Conservation (phyloP, 2,888 invertebrate species). For the Chalcosyrphus nemorum region DNA sequence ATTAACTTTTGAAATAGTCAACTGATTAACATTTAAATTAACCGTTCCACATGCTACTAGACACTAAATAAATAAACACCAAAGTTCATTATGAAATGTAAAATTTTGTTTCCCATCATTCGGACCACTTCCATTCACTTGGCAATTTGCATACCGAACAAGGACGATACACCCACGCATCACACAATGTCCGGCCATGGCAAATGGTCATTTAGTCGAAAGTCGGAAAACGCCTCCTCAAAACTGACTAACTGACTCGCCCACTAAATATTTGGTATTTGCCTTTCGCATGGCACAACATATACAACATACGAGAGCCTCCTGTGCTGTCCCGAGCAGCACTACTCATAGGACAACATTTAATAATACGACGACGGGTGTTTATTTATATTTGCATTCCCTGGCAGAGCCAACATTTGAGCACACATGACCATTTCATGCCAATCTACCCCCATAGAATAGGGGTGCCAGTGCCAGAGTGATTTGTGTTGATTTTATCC, state of each 20-base stretch:
- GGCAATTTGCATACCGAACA: conserved; percentile 52
- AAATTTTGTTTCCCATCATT: background rate
- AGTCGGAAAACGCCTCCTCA: conserved; percentile 40
- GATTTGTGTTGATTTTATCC: conserved; percentile 70
- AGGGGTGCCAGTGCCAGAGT: conserved; percentile 25
- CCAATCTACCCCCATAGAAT: conserved; percentile 3
- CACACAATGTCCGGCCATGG: conserved; percentile 2
- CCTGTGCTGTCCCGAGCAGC: background rate
- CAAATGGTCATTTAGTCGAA: conserved; percentile 65
- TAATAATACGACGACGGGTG: conserved; percentile 70
- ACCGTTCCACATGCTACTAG: background rate
- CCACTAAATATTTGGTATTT: conserved; percentile 71
- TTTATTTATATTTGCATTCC: conserved; percentile 70
- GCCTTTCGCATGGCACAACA: conserved; percentile 36
- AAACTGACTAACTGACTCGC: conserved; percentile 65
- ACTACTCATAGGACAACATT: conserved; percentile 21
- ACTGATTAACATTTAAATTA: conserved; percentile 43
- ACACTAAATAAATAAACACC: conserved; percentile 8
- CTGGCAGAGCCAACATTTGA: conserved; percentile 39
- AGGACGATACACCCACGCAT: conserved; percentile 22
- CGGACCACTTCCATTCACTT: conserved; percentile 15
- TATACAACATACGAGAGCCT: background rate
- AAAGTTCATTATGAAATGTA: conserved; percentile 20
- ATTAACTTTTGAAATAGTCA: background rate
- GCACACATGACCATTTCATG: conserved; percentile 64